These are phyloP conservation scores for Sebastolobus alascanus DNA, from an alignment of 2,797 vertebrate species.

Conservation along the genomic window DNA sequence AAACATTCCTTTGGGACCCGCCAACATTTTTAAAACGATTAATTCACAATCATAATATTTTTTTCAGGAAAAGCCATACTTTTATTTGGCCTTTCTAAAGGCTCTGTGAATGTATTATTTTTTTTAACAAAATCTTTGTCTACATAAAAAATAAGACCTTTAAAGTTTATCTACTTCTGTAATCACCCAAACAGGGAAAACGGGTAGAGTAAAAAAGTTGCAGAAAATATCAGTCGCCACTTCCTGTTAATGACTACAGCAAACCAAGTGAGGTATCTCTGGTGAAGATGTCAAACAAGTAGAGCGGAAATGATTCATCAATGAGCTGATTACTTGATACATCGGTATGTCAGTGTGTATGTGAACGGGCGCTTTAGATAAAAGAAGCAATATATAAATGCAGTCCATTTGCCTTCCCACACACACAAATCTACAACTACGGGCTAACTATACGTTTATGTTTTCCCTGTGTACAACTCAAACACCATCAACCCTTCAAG, in stretches of 20 bases:
- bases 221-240: neutral
- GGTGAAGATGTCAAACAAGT: neutral
- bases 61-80: no score
- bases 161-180: neutral
- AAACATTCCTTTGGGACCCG: no score
- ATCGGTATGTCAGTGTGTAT: neutral
- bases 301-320: neutral
- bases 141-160: neutral
- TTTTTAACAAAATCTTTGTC: no score
- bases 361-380: neutral
- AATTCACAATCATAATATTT: no score
- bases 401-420: neutral
- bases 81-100: no score
- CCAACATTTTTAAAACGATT: no score
- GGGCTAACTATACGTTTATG: neutral
- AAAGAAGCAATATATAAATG: neutral
- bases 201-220: neutral
- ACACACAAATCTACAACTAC: neutral
- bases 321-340: neutral
- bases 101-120: no score
- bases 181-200: neutral
- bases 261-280: neutral
- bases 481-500: slow-evolving; percentile 12
- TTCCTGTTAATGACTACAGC: slow-evolving; percentile 4
- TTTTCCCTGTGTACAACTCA: neutral